Evolutionary conservation across 2,113 vertebrate genomes (phyloP).

Genomic region (Ivindomyrus marchei): DNA sequence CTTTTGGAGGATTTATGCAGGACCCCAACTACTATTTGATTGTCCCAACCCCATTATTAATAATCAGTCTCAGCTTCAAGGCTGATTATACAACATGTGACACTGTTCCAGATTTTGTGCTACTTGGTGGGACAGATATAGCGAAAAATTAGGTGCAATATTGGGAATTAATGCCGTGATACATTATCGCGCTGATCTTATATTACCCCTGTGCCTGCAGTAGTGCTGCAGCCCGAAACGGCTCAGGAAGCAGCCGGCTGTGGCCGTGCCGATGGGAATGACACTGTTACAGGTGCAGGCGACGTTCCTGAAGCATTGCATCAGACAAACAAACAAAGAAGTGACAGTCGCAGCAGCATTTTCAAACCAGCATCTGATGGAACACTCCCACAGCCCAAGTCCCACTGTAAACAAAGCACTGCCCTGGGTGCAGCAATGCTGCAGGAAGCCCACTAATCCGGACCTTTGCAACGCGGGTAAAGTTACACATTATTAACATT

Average conservation of each 20-base stretch:
- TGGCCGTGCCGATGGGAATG: not conserved
- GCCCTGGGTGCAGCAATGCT: not conserved
- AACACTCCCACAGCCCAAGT: not conserved
- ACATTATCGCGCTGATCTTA: not conserved
- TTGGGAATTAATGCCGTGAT: not conserved
- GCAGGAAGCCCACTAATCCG: slow-evolving; percentile 1
- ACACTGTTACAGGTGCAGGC: not conserved
- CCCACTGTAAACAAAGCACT: slow-evolving; percentile 3
- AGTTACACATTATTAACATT: slow-evolving; percentile 22
- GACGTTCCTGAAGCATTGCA: not conserved
- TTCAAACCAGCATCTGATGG: not conserved
- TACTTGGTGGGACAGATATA: not conserved
- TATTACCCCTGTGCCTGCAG: not conserved
- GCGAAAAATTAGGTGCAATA: not conserved
- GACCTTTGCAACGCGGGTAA: slow-evolving; percentile 10
- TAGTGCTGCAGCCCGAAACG: too few relatives aligned
- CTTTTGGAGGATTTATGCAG: slow-evolving; percentile 55
- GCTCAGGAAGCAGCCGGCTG: not conserved
- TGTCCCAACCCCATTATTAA: slow-evolving; percentile 41
- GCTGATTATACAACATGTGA: not conserved
- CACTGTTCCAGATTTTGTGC: not conserved
- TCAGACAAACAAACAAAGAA: not conserved
- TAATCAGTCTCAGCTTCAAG: slow-evolving; percentile 20
- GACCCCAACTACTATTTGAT: slow-evolving; percentile 35
- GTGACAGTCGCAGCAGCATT: not conserved